phyloP scores from a whole-genome alignment of 2,113 vertebrate genomes.

The Hiodon tergisus region DNA sequence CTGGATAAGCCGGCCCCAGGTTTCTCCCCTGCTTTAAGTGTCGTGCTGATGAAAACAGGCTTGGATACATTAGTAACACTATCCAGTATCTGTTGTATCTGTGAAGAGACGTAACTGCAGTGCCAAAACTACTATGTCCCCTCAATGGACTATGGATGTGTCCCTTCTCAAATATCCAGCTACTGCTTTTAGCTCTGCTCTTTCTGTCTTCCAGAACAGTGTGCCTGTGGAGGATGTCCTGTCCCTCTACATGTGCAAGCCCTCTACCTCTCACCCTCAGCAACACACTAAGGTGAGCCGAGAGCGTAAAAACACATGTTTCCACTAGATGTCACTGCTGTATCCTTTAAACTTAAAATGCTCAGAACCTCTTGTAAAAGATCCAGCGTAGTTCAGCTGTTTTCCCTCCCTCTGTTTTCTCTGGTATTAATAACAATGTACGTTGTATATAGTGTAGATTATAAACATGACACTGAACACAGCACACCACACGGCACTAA shows the following conservation, averaged over 20 bases:
- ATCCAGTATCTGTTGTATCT: neutral
- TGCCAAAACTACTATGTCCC: neutral
- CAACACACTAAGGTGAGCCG: slow-evolving; percentile 51
- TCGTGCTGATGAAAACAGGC: too few relatives aligned
- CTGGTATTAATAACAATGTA: neutral
- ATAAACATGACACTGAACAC: neutral
- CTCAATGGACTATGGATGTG: neutral
- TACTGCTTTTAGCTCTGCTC: neutral
- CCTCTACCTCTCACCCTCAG: slow-evolving; percentile 42
- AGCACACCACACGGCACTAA: neutral
- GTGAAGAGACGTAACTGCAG: neutral
- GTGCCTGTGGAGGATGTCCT: slow-evolving; percentile 74
- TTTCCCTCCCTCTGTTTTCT: too few relatives aligned
- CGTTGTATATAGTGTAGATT: neutral
- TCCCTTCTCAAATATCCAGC: neutral
- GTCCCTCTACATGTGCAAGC: slow-evolving; percentile 66
- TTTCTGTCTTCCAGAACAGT: slow-evolving; percentile 59
- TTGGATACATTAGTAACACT: too few relatives aligned
- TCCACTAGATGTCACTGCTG: neutral
- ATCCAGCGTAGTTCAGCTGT: neutral
- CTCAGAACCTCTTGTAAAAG: neutral
- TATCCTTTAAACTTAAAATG: neutral
- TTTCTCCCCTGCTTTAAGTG: neutral
- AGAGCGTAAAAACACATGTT: neutral
- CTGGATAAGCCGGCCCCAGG: neutral